Conservation (phyloP, 2,113 vertebrate genomes). For the Rhinoptilus africanus region DNA sequence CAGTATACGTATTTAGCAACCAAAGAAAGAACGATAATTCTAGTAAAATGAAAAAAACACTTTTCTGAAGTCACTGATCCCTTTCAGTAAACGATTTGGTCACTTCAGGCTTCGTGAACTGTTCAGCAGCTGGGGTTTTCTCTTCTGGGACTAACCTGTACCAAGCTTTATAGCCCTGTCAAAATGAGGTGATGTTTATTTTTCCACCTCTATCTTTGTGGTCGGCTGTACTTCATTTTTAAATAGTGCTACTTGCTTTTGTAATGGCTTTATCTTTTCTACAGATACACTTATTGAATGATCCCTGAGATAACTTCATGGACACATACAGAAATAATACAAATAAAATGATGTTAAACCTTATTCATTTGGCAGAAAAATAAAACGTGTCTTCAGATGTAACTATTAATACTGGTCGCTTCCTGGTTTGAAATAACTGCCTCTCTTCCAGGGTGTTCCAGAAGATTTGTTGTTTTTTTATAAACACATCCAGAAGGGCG, state of each 20-base stretch:
- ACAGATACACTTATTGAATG: background rate
- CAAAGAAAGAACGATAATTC: background rate
- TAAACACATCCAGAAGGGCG: constrained; percentile 82
- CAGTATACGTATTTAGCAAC: background rate
- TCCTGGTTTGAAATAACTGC: background rate
- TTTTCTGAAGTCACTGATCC: background rate
- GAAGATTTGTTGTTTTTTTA: constrained; percentile 97
- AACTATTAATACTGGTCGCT: background rate
- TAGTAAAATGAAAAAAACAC: background rate
- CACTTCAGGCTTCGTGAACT: background rate
- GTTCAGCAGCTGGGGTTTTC: background rate
- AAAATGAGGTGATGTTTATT: background rate
- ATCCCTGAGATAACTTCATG: background rate
- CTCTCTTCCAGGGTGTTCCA: constrained; percentile 83
- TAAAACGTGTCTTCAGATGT: background rate
- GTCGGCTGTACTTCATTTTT: background rate
- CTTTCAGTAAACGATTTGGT: background rate
- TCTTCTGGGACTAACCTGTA: background rate
- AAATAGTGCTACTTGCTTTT: background rate
- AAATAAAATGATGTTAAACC: background rate
- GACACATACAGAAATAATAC: background rate
- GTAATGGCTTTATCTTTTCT: background rate
- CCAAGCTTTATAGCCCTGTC: background rate
- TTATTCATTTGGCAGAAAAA: background rate
- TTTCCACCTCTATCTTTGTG: background rate